Evolutionary conservation across 2,888 invertebrate species (phyloP).

Genomic region (Mechanitis messenoides): DNA sequence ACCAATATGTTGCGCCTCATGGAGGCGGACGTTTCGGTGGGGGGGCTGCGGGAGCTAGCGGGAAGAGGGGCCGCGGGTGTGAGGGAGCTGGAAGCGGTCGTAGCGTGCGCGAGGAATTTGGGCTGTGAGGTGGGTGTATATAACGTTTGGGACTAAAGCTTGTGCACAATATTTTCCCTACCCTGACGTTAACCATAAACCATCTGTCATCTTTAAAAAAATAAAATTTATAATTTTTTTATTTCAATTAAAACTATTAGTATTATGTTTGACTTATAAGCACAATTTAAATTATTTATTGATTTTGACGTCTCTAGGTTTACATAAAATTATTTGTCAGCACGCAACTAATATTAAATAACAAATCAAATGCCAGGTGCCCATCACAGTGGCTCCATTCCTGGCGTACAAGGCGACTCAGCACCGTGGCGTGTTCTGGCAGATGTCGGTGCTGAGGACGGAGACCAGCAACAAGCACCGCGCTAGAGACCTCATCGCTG

Average conservation of each 20-base stretch:
- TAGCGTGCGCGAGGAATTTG: constrained; percentile 81
- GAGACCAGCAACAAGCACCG: constrained; percentile 51
- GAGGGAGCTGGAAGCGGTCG: constrained; percentile 84
- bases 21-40: constrained; percentile 77
- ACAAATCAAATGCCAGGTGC: constrained; percentile 62
- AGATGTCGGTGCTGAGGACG: constrained; percentile 57
- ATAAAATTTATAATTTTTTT: too few species aligned
- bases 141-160: neutral
- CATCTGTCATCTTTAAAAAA: too few species aligned
- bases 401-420: constrained; percentile 71
- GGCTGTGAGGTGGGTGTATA: constrained; percentile 81
- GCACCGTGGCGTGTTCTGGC: constrained; percentile 78
- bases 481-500: constrained; percentile 84
- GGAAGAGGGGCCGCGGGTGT: constrained; percentile 83
- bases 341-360: neutral
- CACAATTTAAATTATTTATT: too few species aligned
- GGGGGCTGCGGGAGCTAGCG: constrained; percentile 75
- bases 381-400: constrained; percentile 71
- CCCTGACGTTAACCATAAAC: too few species aligned
- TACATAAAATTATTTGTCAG: too few species aligned
- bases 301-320: too few species aligned
- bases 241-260: too few species aligned
- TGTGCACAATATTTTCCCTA: too few species aligned
- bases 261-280: too few species aligned
- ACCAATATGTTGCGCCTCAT: constrained; percentile 79